Percentiles rank a stretch among this genome's conserved stretches.
phyloP scores from a whole-genome alignment of 2,113 vertebrate genomes.

The Merops nubicus region DNA sequence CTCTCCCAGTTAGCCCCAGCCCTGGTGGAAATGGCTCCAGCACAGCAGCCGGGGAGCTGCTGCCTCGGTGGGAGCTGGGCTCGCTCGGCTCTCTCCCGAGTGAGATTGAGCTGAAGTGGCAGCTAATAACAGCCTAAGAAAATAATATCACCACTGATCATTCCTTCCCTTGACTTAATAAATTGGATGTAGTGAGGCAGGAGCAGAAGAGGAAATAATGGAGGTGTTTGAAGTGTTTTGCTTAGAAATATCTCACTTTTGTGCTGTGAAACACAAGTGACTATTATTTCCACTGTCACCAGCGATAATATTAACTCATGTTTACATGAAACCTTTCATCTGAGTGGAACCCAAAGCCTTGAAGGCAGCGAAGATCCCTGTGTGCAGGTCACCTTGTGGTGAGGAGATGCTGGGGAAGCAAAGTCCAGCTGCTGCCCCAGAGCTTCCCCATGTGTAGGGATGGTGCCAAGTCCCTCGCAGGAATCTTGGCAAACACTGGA shows the following conservation, averaged over 20 bases:
- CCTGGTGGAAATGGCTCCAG: neutral
- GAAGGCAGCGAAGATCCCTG: neutral
- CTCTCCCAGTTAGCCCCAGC: neutral
- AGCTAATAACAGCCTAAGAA: conserved; percentile 22
- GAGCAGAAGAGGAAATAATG: conserved; percentile 7
- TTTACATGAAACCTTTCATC: neutral
- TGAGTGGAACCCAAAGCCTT: neutral
- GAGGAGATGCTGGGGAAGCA: neutral
- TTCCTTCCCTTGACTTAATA: conserved; percentile 4
- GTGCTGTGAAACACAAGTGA: neutral
- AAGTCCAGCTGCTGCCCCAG: neutral
- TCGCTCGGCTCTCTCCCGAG: neutral
- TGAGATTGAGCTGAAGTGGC: neutral
- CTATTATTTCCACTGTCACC: neutral
- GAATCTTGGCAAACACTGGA: neutral
- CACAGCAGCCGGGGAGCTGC: neutral
- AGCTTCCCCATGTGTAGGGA: fast-evolving
- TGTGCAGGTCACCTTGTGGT: neutral
- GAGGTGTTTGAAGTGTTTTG: conserved; percentile 8
- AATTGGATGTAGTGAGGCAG: conserved; percentile 29
- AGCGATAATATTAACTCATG: neutral
- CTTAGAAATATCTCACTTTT: conserved; percentile 4
- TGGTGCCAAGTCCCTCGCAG: fast-evolving
- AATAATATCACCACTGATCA: neutral
- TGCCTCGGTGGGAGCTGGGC: neutral